A percentile compares a stretch with the other conserved stretches of the same genome.
Conservation (phyloP, 2,888 invertebrate species). For the Caenorhabditis imperialis region DNA sequence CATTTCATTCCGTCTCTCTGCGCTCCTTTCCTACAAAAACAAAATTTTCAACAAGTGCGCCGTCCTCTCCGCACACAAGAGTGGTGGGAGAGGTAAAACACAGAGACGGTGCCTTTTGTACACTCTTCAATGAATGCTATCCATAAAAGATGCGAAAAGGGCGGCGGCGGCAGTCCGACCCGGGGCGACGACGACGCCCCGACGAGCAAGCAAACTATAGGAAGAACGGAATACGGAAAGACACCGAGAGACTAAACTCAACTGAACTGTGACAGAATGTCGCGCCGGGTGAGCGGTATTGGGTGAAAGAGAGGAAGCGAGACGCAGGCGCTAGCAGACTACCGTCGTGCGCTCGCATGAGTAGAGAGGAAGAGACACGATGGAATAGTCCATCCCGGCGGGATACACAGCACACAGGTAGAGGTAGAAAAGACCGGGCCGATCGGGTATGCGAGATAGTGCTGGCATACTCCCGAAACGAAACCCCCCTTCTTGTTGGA, state of each 20-base stretch:
- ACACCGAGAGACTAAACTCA: constrained; percentile 7
- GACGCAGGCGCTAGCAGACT: no score
- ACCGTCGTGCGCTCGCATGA: no score
- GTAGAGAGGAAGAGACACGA: no score
- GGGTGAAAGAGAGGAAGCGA: not conserved
- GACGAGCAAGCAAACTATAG: constrained; percentile 37
- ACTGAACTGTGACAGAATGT: constrained; percentile 19
- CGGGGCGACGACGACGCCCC: constrained; percentile 4
- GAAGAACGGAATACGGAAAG: not conserved
- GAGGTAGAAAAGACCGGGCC: not conserved
- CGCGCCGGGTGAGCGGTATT: not conserved
- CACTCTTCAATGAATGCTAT: constrained; percentile 17
- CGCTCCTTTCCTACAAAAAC: constrained; percentile 38
- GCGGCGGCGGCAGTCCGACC: constrained; percentile 6
- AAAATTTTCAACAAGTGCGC: constrained; percentile 48
- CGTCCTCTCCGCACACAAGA: constrained; percentile 19
- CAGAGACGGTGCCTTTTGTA: constrained; percentile 14
- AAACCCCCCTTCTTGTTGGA: no score
- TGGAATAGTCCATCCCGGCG: no score
- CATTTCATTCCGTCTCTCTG: constrained; percentile 1
- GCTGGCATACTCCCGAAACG: not conserved
- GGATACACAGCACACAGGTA: not conserved
- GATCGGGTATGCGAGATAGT: constrained; percentile 3
- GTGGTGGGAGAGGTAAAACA: constrained; percentile 6
- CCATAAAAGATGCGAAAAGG: constrained; percentile 31